Base-by-base conservation (phyloP, 30 jellyfish, hydroid and myxozoan genomes). In the Calvadosia cruxmelitensis region DNA sequence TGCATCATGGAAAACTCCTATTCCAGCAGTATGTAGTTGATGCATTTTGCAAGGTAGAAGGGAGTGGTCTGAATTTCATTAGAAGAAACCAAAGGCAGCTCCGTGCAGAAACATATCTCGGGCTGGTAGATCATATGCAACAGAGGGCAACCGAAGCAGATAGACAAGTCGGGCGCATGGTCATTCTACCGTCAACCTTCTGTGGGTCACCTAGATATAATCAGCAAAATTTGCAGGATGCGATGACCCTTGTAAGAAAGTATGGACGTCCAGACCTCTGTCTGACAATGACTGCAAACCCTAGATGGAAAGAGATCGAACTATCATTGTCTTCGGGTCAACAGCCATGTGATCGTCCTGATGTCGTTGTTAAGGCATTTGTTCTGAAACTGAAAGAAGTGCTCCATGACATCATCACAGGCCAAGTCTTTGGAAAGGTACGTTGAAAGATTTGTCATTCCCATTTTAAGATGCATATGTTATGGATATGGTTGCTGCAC, bases 221-320 rank as follows among this genome's bases (percentile, higher is more conserved):
- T 78, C 16, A 63, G 16, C 74, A 79, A 33, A 69, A 69, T 50
- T 78, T 27, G 70, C 70, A 50, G 63, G 85, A 70, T 57, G 86
- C 70, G 24, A 78, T 78, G 86, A 75, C 86, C 1, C 31, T 57
- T 24, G 80, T 78, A n/a, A 52, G 49, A 34, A 61, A 71, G 49
- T 57, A 32, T 50, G 86, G 79, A 10, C 62, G 65, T 29, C 88
- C 93, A 25, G 93, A 79, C 68, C 63, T 61, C 24, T 79, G 71
- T 33, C 36, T 78, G 23, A 70, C 92, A 34, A 28, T 78, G 34
- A 78, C 92, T 3, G 74, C 81, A 31, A 71, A 71, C 25, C 81
- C 81, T n/a, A 50, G 66, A 0, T 26, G 36, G 48, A 53, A 2
- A 29, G 62, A 36, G 7, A 30, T 33, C 63, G n/a, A n/a, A n/a